Percentiles rank a stretch among this genome's conserved stretches.
phyloP scores from a whole-genome alignment of 2,888 invertebrate species.

The Imbricaverruca yamaguchii region DNA sequence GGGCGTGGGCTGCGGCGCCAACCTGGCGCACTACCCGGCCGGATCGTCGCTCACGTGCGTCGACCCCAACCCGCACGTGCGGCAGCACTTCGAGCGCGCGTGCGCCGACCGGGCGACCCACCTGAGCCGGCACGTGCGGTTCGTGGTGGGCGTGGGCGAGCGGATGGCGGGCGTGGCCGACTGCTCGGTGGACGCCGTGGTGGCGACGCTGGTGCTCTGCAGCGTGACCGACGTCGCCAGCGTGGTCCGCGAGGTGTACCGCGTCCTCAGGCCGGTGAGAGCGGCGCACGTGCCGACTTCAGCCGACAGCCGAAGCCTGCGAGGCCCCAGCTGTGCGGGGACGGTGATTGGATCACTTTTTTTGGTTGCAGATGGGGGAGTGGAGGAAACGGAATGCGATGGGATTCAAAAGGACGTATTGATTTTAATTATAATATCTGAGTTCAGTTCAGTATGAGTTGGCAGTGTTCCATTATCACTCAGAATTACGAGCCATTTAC shows the following conservation, averaged over 20 bases:
- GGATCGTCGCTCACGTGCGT: slow-evolving; percentile 34
- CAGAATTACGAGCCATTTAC: too few relatives aligned
- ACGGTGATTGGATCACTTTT: too few relatives aligned
- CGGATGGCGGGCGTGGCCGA: slow-evolving; percentile 35
- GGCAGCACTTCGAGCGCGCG: slow-evolving; percentile 29
- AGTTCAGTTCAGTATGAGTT: too few relatives aligned
- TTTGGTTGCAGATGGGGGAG: too few relatives aligned
- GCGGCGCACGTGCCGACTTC: background rate
- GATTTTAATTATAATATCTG: too few relatives aligned
- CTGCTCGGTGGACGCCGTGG: slow-evolving; percentile 37
- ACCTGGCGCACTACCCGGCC: slow-evolving; percentile 35
- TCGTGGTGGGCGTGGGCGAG: slow-evolving; percentile 34
- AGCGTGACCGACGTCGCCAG: slow-evolving; percentile 35
- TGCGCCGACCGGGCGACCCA: background rate
- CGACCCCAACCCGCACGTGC: slow-evolving; percentile 35
- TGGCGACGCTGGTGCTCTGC: slow-evolving; percentile 37
- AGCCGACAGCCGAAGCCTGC: slow-evolving; percentile 26
- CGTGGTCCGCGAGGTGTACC: slow-evolving; percentile 36
- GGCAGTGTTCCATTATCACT: too few relatives aligned
- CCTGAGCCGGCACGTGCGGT: slow-evolving; percentile 20
- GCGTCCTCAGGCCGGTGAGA: slow-evolving; percentile 38
- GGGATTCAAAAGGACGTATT: too few relatives aligned
- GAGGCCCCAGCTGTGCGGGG: too few relatives aligned
- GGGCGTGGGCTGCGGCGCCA: slow-evolving; percentile 31
- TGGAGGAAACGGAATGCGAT: too few relatives aligned